phyloP scores from a whole-genome alignment of 1,140 invertebrate species.

The Semibalanus balanoides region DNA sequence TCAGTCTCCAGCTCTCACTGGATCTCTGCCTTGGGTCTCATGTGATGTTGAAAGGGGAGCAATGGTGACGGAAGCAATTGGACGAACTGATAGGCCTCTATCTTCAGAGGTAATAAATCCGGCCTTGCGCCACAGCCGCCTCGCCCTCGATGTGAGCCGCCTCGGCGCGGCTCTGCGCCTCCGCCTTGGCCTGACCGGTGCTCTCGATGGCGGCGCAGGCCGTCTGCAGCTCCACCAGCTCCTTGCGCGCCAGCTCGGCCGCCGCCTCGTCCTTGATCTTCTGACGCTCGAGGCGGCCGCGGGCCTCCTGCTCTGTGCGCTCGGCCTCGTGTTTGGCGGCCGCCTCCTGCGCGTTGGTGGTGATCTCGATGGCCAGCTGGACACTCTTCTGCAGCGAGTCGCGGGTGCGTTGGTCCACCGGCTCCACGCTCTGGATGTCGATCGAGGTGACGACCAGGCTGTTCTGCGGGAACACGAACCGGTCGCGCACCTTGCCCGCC shows the following conservation, averaged over 20 bases:
- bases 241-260: conserved; percentile 33
- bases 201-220: conserved; percentile 29
- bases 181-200: conserved; percentile 37
- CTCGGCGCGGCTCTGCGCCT: conserved; percentile 36
- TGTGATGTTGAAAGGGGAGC: no score
- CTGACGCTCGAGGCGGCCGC: conserved; percentile 36
- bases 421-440: conserved; percentile 40
- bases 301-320: conserved; percentile 38
- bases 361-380: conserved; percentile 37
- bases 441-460: conserved; percentile 37
- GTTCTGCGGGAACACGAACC: conserved; percentile 35
- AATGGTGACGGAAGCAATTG: no score
- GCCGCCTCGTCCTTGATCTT: conserved; percentile 36
- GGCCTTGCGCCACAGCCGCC: conserved; percentile 37
- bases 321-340: conserved; percentile 40
- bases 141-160: conserved; percentile 37
- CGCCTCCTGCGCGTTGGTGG: conserved; percentile 37
- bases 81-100: no score
- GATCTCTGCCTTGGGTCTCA: no score
- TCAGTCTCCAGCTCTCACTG: no score
- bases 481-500: conserved; percentile 30
- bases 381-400: conserved; percentile 40
- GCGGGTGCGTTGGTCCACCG: conserved; percentile 39
- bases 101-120: no score
- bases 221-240: conserved; percentile 34